Percentiles rank a stretch among this genome's conserved stretches.
Evolutionary conservation across 2,797 vertebrate species (phyloP).

Genomic region (Hemitrygon akajei): DNA sequence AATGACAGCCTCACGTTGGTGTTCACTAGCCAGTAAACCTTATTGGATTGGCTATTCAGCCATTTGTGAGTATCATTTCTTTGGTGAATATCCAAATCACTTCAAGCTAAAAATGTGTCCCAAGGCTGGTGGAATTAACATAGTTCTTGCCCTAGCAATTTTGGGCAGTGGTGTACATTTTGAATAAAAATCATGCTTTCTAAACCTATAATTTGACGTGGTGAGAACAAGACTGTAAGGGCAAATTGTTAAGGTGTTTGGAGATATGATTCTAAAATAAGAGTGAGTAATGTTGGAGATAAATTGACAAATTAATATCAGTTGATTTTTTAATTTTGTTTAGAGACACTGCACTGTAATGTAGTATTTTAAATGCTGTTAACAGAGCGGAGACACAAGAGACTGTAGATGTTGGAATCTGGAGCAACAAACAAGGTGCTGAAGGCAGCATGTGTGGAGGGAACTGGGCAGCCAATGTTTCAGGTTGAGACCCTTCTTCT

Average conservation of each 20-base stretch:
- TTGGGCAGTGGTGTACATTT: background rate
- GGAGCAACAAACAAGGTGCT: too few species aligned
- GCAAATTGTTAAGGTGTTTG: background rate
- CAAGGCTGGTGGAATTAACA: background rate
- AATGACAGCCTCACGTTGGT: background rate
- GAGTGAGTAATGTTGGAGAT: too few species aligned
- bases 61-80: background rate
- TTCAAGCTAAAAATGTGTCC: background rate
- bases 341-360: background rate
- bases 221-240: background rate
- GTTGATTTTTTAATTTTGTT: background rate
- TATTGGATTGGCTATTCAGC: background rate
- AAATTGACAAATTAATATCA: background rate
- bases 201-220: background rate
- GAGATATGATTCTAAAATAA: background rate
- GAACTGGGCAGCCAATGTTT: too few species aligned
- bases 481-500: too few species aligned
- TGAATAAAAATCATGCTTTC: background rate
- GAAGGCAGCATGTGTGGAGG: too few species aligned
- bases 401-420: too few species aligned
- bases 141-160: background rate
- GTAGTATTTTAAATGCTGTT: background rate
- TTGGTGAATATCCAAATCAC: background rate
- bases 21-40: too few species aligned
- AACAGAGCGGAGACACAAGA: background rate